These are phyloP conservation scores for Dusona sp. DNA, from an alignment of 2,888 invertebrate genomes.

Conservation along the genomic window DNA sequence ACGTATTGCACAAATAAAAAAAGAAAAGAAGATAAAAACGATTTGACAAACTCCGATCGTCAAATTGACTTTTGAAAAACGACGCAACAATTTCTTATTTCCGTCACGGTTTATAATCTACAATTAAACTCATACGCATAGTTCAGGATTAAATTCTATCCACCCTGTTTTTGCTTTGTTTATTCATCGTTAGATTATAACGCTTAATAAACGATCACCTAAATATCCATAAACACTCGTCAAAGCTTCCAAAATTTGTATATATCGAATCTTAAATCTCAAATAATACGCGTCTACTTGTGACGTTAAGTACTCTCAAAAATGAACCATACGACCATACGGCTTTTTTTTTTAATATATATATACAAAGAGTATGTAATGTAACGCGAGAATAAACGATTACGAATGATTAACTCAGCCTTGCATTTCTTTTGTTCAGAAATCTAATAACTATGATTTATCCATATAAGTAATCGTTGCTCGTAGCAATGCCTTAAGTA, in stretches of 20 bases:
- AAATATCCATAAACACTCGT: constrained; percentile 43
- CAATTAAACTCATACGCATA: constrained; percentile 59
- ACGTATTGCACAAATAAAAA: constrained; percentile 48
- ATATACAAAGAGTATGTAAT: constrained; percentile 45
- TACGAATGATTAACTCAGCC: constrained; percentile 75
- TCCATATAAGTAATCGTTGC: constrained; percentile 52
- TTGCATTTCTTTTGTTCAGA: constrained; percentile 76
- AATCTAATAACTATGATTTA: constrained; percentile 70
- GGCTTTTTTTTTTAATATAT: neutral
- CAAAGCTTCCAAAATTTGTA: constrained; percentile 23
- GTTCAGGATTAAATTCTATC: constrained; percentile 58
- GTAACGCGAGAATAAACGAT: constrained; percentile 67
- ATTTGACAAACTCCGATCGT: constrained; percentile 37
- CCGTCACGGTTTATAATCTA: constrained; percentile 19
- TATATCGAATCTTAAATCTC: constrained; percentile 28
- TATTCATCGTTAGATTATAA: constrained; percentile 33
- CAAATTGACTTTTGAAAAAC: constrained; percentile 52
- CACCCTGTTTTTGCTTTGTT: constrained; percentile 58
- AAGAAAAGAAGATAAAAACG: neutral
- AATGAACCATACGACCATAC: constrained; percentile 46
- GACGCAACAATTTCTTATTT: constrained; percentile 27
- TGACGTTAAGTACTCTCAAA: constrained; percentile 39
- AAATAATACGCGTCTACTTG: constrained; percentile 47
- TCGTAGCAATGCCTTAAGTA: constrained; percentile 62
- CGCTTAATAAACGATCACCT: constrained; percentile 34